These are phyloP conservation scores for Anorthoa munda DNA, from an alignment of 2,888 invertebrate genomes.

Conservation along the genomic window DNA sequence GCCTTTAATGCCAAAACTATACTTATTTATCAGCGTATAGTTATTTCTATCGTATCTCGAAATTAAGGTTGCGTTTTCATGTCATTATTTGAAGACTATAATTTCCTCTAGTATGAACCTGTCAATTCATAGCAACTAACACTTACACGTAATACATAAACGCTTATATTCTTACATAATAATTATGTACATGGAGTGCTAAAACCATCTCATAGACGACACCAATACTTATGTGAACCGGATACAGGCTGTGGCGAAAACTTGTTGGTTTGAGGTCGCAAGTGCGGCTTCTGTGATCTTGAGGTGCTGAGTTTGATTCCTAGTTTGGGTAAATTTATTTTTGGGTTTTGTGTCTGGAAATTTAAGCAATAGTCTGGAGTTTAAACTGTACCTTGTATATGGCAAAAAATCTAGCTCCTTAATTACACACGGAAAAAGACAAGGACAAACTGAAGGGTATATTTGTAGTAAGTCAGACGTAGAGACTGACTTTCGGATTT, in stretches of 20 bases:
- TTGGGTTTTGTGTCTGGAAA: neutral
- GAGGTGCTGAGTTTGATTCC: neutral
- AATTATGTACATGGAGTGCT: conserved; percentile 36
- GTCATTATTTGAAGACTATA: neutral
- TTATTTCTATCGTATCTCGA: no score
- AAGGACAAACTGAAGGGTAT: neutral
- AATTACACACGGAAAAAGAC: neutral
- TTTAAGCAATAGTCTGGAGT: neutral
- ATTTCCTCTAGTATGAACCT: conserved; percentile 6
- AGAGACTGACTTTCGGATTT: conserved; percentile 30
- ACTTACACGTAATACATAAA: conserved; percentile 23
- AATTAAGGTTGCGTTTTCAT: neutral
- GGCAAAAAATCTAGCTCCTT: neutral
- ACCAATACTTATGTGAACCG: conserved; percentile 51
- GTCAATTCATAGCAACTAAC: conserved; percentile 12
- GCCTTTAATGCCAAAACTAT: no score
- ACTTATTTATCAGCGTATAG: neutral
- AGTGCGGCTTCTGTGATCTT: neutral
- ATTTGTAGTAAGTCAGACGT: neutral
- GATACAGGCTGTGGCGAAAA: conserved; percentile 10
- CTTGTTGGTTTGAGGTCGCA: neutral
- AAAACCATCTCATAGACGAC: conserved; percentile 43
- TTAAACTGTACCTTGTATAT: neutral
- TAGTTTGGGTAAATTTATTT: neutral
- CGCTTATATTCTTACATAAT: conserved; percentile 39